Percentiles rank a stretch among this genome's conserved stretches.
Conservation (phyloP, 2,113 vertebrate genomes). For the human (Homo sapiens) region GRCh38 chr2:144546501-144547000, state of each 20-base stretch:
- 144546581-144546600: slow-evolving; percentile 51
- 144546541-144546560: slow-evolving; percentile 63
- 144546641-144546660: neutral
- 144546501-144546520: slow-evolving; percentile 50
- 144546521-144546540: slow-evolving; percentile 36
- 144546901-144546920: slow-evolving; percentile 54
- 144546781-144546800: slow-evolving; percentile 51
- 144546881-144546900: slow-evolving; percentile 60
- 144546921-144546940: slow-evolving; percentile 26
- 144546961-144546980: slow-evolving; percentile 53
- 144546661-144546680: slow-evolving; percentile 20
- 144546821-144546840: slow-evolving; percentile 52
- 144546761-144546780: slow-evolving; percentile 21
- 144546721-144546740: neutral
- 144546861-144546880: slow-evolving; percentile 56
- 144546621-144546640: neutral
- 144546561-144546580: slow-evolving; percentile 41
- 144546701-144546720: neutral
- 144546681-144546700: neutral
- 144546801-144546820: slow-evolving; percentile 68
- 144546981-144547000: slow-evolving; percentile 28
- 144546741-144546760: slow-evolving; percentile 43
- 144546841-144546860: slow-evolving; percentile 56
- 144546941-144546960: slow-evolving; percentile 41
- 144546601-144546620: slow-evolving; percentile 13